Evolutionary conservation across 2,113 vertebrate genomes (phyloP).

Genomic region (Galeopterus variegatus): DNA sequence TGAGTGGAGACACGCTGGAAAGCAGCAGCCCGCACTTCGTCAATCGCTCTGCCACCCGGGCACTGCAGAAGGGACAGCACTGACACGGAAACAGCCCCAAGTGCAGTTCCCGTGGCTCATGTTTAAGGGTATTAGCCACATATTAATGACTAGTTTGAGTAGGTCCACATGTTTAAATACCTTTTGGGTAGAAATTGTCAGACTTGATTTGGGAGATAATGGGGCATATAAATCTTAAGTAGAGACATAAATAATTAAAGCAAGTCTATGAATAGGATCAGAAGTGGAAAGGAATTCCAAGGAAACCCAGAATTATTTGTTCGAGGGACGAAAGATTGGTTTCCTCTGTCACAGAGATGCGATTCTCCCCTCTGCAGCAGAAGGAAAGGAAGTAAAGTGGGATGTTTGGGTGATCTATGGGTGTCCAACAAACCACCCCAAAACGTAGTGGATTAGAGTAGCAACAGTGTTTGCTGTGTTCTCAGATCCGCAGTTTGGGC

Average conservation of each 20-base stretch:
- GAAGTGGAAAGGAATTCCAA: not conserved
- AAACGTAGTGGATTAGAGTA: not conserved
- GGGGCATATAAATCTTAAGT: not conserved
- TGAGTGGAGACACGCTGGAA: not conserved
- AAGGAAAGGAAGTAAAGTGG: not conserved
- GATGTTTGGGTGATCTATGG: not conserved
- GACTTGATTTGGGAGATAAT: not conserved
- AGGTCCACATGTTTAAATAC: not conserved
- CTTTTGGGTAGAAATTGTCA: not conserved
- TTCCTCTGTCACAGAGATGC: not conserved
- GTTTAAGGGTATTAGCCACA: not conserved
- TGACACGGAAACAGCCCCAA: not conserved
- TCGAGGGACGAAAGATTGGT: not conserved
- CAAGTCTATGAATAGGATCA: not conserved
- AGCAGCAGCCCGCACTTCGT: not conserved
- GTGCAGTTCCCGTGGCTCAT: accelerated
- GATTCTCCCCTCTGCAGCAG: not conserved
- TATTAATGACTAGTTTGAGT: not conserved
- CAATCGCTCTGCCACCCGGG: too few relatives aligned
- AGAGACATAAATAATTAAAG: not conserved
- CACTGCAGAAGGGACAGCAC: not conserved
- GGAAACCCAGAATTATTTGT: not conserved
- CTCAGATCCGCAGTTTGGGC: not conserved
- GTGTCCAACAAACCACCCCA: not conserved
- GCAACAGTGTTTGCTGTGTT: not conserved